phyloP scores from a whole-genome alignment of 2,888 invertebrate genomes.

The Tuberolachnus salignus region DNA sequence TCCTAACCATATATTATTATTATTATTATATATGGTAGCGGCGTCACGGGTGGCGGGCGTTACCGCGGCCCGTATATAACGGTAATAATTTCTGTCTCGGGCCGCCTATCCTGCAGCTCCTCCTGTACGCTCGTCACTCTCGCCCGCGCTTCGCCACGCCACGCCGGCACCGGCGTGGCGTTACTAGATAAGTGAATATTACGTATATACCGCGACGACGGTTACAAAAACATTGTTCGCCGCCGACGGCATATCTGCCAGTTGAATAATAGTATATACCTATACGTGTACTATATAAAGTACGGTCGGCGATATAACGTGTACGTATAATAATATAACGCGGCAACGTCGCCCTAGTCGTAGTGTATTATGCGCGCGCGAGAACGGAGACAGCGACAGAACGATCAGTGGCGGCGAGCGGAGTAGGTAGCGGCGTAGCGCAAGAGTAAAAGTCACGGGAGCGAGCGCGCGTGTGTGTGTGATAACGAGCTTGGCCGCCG shows the following conservation, averaged over 20 bases:
- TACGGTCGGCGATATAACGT: not conserved
- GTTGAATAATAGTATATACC: conserved; percentile 42
- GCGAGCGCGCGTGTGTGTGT: conserved; percentile 40
- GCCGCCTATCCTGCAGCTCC: not conserved
- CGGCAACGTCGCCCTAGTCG: not conserved
- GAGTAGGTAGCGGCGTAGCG: not conserved
- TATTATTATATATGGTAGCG: not conserved
- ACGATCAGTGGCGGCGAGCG: not conserved
- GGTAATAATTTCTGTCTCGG: conserved; percentile 20
- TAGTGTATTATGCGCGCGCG: not conserved
- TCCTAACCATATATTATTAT: conserved; percentile 1
- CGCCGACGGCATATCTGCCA: conserved; percentile 36
- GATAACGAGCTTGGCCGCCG: conserved; percentile 52
- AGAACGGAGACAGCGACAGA: not conserved
- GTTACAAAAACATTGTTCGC: conserved; percentile 51
- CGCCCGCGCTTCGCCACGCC: too few species aligned
- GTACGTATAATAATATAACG: not conserved
- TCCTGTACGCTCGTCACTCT: too few species aligned
- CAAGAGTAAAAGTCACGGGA: not conserved
- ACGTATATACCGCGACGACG: not conserved
- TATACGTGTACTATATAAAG: not conserved
- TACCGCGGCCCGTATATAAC: conserved; percentile 23
- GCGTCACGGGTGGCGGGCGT: conserved; percentile 11
- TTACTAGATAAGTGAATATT: conserved; percentile 26
- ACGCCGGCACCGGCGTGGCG: not conserved